These are phyloP conservation scores for Heteromurus nitidus DNA, from an alignment of 2,888 invertebrate species.

Conservation along the genomic window DNA sequence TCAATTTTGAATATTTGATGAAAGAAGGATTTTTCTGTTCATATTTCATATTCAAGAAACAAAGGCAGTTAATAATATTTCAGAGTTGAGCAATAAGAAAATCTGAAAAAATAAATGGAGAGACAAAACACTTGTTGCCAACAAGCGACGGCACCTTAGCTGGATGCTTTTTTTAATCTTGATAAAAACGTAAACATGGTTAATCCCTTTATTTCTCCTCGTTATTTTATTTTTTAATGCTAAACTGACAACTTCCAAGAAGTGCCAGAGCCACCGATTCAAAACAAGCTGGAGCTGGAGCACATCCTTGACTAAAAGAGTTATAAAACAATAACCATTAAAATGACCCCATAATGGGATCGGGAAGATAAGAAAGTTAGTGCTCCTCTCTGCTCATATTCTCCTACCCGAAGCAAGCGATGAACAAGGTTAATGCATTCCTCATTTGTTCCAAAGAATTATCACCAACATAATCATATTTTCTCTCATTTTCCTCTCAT, in stretches of 20 bases:
- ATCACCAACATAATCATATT: neutral
- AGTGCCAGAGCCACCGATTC: neutral
- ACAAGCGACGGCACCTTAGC: no score
- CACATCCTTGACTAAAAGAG: neutral
- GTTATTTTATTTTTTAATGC: neutral
- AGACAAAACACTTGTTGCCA: no score
- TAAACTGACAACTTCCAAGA: neutral
- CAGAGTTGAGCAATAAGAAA: neutral
- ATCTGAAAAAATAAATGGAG: no score
- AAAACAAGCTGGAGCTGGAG: neutral
- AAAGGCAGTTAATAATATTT: neutral
- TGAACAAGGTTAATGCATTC: constrained; percentile 15
- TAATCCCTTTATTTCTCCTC: neutral
- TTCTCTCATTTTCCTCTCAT: neutral
- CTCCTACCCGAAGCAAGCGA: neutral
- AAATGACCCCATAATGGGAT: constrained; percentile 24
- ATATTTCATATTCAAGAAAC: neutral
- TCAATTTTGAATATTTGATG: no score
- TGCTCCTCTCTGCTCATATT: constrained; percentile 5
- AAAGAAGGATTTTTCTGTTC: no score
- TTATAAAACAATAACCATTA: constrained; percentile 19
- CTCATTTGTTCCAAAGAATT: neutral
- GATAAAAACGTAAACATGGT: neutral
- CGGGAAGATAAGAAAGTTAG: neutral
- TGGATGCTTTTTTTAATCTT: neutral